Conservation (phyloP, 30 jellyfish, hydroid and myxozoan species). For the Hydractinia symbiolongicarpus region DNA sequence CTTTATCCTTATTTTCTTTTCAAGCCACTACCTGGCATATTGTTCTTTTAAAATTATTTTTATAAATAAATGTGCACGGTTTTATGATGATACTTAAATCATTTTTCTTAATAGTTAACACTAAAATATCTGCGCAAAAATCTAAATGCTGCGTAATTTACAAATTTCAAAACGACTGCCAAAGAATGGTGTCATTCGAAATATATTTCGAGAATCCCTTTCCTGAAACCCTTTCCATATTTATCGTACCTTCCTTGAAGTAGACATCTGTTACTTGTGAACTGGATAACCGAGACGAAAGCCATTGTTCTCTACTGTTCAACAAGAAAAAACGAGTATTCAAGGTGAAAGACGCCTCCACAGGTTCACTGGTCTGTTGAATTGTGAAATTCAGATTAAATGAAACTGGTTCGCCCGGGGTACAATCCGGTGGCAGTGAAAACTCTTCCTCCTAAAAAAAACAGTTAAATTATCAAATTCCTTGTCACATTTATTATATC, state of each 20-base stretch:
- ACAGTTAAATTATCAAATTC: neutral
- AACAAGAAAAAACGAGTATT: slow-evolving; percentile 76
- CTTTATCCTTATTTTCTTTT: too few species aligned
- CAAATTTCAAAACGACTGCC: too few species aligned
- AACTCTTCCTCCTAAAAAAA: slow-evolving; percentile 56
- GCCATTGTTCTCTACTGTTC: slow-evolving; percentile 3
- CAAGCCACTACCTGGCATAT: too few species aligned
- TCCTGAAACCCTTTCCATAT: neutral
- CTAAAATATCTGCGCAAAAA: too few species aligned
- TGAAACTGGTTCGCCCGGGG: slow-evolving; percentile 75
- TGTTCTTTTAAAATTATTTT: too few species aligned
- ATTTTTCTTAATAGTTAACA: too few species aligned
- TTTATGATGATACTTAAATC: too few species aligned
- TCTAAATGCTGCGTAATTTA: too few species aligned
- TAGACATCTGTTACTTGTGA: slow-evolving; percentile 79
- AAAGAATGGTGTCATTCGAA: too few species aligned
- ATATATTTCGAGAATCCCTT: too few species aligned
- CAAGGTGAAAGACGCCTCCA: slow-evolving; percentile 82
- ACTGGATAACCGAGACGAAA: slow-evolving; percentile 25
- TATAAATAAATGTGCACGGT: too few species aligned
- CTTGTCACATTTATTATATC: neutral
- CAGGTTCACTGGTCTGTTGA: slow-evolving; percentile 98
- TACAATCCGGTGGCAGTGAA: slow-evolving; percentile 67
- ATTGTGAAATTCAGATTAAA: slow-evolving; percentile 77
- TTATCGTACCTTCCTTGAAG: slow-evolving; percentile 50